Evolutionary conservation across 2,113 vertebrate species (phyloP), one percentile per base, ranked within the genome.

Genomic region (Plectropomus leopardus): DNA sequence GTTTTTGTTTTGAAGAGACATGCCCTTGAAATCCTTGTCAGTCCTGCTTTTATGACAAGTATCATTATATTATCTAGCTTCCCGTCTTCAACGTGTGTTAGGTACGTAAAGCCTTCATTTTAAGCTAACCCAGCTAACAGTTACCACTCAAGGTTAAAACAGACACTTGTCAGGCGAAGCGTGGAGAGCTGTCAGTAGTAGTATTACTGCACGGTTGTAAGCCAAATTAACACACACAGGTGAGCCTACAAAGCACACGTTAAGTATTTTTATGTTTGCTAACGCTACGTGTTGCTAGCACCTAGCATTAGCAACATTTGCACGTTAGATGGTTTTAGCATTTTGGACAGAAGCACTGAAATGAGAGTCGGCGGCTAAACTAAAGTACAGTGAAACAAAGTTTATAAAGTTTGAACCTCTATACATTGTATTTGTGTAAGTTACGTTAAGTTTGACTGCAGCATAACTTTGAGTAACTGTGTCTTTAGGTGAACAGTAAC

Each of bases 101-200:
- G 76, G 87, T 86, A 86, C 50, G 85, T 85, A 78, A 58, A 61
- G 24, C 10, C 55, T 58, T 70, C 1, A 6, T 59, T 59, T 48
- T 8, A 1, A 53, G 61, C 45, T n/a, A 44, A 23, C 11, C 10
- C 11, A 36, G 4, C 36, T 45, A 13, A 7, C 11, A 36, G 4
- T 30, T 45, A 13, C 6, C n/a, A 21, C 26, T 40, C 45, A 47
- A 53, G 42, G 5, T 36, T 17, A 64, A 34, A 72, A 42, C 4
- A 11, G 9, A 23, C 8, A 40, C 24, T 15, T 66, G 4, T 24
- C 23, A n/a, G 15, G 4, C 28, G 57, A 21, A n/a, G 17, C 36
- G 23, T 11, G 3, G 7, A 5, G 14, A 5, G 67, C 44, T 40
- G 32, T 32, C 6, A 4, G 9, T 8, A 7, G 4, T 36, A 40